Percentiles rank a stretch among this genome's conserved stretches.
phyloP scores from a whole-genome alignment of 1,140 invertebrate genomes.

The Sminthurinus signatus region DNA sequence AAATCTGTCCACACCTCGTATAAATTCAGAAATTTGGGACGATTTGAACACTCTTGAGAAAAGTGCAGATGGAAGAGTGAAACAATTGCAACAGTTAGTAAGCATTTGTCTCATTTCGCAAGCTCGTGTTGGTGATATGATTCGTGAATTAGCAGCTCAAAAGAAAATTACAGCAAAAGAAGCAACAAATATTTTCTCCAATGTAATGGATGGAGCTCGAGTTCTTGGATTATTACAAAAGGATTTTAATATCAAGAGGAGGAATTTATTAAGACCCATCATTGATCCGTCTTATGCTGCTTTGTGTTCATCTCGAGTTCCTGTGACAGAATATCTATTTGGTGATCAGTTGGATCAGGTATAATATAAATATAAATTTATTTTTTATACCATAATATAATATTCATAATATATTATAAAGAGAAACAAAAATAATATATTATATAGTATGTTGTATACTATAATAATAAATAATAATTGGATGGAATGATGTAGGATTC shows the following conservation, averaged over 20 bases:
- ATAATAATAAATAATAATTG: background rate
- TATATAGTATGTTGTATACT: background rate
- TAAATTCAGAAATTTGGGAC: constrained; percentile 23
- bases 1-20: constrained; percentile 1
- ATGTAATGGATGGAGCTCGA: constrained; percentile 2
- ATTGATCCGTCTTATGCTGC: constrained; percentile 5
- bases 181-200: background rate
- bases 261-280: too few relatives aligned
- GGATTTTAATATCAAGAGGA: background rate
- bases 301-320: background rate
- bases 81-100: background rate
- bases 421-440: too few relatives aligned
- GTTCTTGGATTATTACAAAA: constrained; percentile 1
- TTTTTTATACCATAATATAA: too few relatives aligned
- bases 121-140: constrained; percentile 4
- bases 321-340: constrained; percentile 19
- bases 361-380: too few relatives aligned
- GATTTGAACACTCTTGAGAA: background rate
- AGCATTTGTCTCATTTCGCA: background rate
- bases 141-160: background rate
- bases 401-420: too few relatives aligned
- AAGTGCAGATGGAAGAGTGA: background rate
- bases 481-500: too few relatives aligned
- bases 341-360: constrained; percentile 24
- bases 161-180: constrained; percentile 4